These are phyloP conservation scores for Plecotus auritus DNA, from an alignment of 2,113 vertebrate species.

Conservation along the genomic window DNA sequence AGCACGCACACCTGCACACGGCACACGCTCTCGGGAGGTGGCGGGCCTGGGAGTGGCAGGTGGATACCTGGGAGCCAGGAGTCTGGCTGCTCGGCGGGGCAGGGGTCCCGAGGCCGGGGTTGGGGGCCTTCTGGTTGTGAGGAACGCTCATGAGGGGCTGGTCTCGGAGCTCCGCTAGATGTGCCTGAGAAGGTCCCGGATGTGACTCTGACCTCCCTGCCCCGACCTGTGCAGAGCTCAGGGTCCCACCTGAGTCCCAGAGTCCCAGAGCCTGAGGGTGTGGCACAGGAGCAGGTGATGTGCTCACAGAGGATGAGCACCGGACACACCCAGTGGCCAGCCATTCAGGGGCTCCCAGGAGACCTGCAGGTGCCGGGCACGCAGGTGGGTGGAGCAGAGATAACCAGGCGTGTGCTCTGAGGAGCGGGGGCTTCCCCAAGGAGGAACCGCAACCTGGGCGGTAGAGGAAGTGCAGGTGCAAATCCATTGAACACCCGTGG, in stretches of 20 bases:
- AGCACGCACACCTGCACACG: neutral
- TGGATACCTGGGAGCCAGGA: accelerated
- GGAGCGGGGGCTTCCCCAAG: neutral
- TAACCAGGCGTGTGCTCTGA: accelerated
- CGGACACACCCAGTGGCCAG: no score
- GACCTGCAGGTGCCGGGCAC: no score
- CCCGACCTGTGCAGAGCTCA: neutral
- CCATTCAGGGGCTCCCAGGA: no score
- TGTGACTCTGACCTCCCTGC: neutral
- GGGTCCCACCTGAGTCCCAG: no score
- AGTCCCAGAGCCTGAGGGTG: neutral
- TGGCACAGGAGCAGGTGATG: no score
- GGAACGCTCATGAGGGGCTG: neutral
- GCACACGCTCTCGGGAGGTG: neutral
- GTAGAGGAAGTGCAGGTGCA: neutral
- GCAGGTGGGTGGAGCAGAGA: neutral
- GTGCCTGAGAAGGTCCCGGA: neutral
- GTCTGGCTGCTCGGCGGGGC: accelerated
- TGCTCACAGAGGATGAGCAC: no score
- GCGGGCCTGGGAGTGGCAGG: neutral
- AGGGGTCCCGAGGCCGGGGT: neutral
- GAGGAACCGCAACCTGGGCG: neutral
- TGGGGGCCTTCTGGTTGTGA: accelerated
- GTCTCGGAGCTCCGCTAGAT: neutral
- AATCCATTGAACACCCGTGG: no score